phyloP scores from a whole-genome alignment of 1,140 invertebrate genomes.

The Drosophila orena region DNA sequence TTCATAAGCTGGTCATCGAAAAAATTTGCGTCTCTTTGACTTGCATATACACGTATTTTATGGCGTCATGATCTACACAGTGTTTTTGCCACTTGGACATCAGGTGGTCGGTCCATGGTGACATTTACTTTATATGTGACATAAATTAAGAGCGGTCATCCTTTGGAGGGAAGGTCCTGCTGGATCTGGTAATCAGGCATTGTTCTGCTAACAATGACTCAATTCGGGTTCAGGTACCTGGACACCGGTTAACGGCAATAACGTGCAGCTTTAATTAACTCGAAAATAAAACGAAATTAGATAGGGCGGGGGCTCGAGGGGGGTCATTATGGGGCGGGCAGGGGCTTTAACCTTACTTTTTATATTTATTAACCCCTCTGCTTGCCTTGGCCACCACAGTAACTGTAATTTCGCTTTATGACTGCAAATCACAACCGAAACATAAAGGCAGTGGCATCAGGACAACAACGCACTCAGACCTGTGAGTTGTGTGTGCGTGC shows the following conservation, averaged over 20 bases:
- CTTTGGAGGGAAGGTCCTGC: conserved; percentile 1
- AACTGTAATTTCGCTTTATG: conserved; percentile 83
- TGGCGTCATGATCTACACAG: conserved; percentile 21
- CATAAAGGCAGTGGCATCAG: conserved; percentile 66
- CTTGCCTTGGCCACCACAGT: conserved; percentile 63
- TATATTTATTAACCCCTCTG: conserved; percentile 80
- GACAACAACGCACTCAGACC: conserved; percentile 39
- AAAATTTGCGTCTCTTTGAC: conserved; percentile 14
- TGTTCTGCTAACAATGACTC: conserved; percentile 48
- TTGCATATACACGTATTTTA: conserved; percentile 45
- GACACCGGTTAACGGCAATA: conserved; percentile 61
- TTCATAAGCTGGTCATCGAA: conserved; percentile 21
- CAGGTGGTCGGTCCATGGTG: conserved; percentile 9
- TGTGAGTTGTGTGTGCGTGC: conserved; percentile 31
- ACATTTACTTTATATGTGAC: conserved; percentile 36
- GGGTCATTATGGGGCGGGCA: conserved; percentile 42
- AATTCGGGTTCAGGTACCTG: conserved; percentile 38
- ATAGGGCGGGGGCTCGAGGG: conserved; percentile 1
- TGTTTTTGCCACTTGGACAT: conserved; percentile 26
- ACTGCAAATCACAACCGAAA: conserved; percentile 81
- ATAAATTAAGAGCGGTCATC: conserved; percentile 14
- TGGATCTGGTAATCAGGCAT: conserved; percentile 45
- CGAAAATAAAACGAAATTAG: conserved; percentile 79
- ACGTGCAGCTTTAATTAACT: conserved; percentile 80
- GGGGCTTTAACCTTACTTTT: conserved; percentile 64